These are phyloP conservation scores for Scaeva pyrastri DNA, from an alignment of 2,888 invertebrate genomes.

Conservation along the genomic window DNA sequence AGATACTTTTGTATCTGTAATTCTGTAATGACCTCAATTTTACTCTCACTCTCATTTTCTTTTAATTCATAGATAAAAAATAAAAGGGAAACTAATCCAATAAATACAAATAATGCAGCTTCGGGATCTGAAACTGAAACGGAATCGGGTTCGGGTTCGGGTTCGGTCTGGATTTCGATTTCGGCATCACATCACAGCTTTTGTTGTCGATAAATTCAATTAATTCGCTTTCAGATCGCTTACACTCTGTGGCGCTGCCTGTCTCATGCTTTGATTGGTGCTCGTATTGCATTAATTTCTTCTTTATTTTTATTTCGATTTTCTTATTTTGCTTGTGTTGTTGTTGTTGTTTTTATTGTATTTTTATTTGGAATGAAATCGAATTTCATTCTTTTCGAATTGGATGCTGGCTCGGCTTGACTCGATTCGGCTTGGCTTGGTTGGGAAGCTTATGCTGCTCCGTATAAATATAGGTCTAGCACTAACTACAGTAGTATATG, in stretches of 20 bases:
- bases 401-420: conserved; percentile 34
- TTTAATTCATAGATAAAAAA: not conserved
- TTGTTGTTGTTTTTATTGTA: conserved; percentile 9
- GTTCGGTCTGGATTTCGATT: too few relatives aligned
- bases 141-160: not conserved
- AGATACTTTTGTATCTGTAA: too few relatives aligned
- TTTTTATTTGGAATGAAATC: conserved; percentile 52
- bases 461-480: not conserved
- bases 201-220: conserved; percentile 61
- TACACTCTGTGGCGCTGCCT: conserved; percentile 42
- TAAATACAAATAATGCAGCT: too few relatives aligned
- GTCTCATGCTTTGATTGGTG: not conserved
- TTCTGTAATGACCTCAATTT: conserved; percentile 17
- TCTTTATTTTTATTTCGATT: conserved; percentile 4
- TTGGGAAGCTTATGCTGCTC: not conserved
- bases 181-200: conserved; percentile 16
- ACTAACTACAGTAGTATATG: too few relatives aligned
- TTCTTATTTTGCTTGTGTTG: not conserved
- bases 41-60: conserved; percentile 13
- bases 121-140: not conserved
- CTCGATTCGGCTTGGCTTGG: too few relatives aligned
- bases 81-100: conserved; percentile 14
- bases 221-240: conserved; percentile 58
- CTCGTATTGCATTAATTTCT: conserved; percentile 16
- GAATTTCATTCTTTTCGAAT: conserved; percentile 59